Base-by-base conservation (phyloP, 2,797 vertebrate genomes). In the Apodemus agrarius region DNA sequence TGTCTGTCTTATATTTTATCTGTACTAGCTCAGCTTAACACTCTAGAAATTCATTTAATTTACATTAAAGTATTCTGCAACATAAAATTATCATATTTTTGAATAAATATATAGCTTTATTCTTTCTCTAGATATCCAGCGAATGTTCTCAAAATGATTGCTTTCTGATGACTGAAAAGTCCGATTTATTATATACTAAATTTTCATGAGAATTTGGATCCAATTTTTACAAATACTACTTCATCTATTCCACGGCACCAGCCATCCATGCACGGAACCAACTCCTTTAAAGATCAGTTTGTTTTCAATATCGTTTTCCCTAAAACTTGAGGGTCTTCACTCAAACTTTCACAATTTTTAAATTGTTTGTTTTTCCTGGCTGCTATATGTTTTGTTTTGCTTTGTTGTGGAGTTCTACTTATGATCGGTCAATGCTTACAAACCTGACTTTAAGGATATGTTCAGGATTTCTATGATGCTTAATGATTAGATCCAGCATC, bases 1-100 rank as follows among this genome's bases (percentile, higher is more conserved):
- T 63, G 0, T 80, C 21, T 69, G 92, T 91, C 83, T 94, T 85
- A 94, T 72, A 94, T 21, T 82, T 92, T 12, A 75, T 3, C 10
- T 69, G 54, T 17, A 26, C 11, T 40, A 72, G 59, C 10, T 81
- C 75, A 79, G 49, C 29, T 40, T 86, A 93, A 84, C 37, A 90
- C 80, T 93, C 78, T 67, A 92, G 26, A 93, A 90, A 74, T 65
- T 91, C 37, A 17, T 46, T 93, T 83, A 96, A 86, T 88, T 96
- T 91, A 91, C 19, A 83, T 54, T 83, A 90, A 54, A 89, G 69
- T 54, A 21, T 26, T 89, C 26, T 67, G n/a, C 24, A 29, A 67
- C 69, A 34, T 92, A 61, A 65, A 92, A 89, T 92, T 67, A 91
- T 57, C 94, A 90, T 43, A 96, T 16, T 83, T 84, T 94, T 76